Conservation (phyloP, 2,113 vertebrate genomes). For the Anhinga anhinga region DNA sequence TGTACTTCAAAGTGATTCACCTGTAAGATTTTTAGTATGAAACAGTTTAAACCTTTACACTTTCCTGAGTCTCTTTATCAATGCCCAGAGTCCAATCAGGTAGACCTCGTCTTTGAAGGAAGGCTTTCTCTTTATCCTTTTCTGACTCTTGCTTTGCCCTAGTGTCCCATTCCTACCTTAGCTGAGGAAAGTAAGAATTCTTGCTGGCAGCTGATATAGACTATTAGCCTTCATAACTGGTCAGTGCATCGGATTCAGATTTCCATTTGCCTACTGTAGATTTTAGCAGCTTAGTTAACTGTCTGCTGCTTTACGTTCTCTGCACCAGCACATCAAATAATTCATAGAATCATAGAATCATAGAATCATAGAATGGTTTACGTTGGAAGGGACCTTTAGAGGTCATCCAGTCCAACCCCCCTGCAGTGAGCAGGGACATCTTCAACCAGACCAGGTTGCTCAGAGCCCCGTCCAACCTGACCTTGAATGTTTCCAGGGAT, state of each 20-base stretch:
- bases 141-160: background rate
- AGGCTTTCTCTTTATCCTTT: background rate
- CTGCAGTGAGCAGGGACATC: background rate
- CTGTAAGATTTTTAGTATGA: background rate
- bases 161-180: background rate
- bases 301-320: background rate
- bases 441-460: background rate
- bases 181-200: background rate
- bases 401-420: background rate
- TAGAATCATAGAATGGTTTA: no score
- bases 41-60: background rate
- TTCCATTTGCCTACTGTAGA: background rate
- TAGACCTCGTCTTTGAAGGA: background rate
- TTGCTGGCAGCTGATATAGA: background rate
- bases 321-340: background rate
- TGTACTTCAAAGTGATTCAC: background rate
- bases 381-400: background rate
- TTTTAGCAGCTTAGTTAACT: background rate
- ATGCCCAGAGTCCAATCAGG: background rate
- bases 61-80: background rate
- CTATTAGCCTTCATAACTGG: background rate
- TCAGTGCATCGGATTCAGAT: background rate
- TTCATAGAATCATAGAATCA: background rate
- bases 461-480: background rate
- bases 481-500: background rate